phyloP scores from a whole-genome alignment of 1,140 invertebrate species.

The Leptestheria dahalacensis region DNA sequence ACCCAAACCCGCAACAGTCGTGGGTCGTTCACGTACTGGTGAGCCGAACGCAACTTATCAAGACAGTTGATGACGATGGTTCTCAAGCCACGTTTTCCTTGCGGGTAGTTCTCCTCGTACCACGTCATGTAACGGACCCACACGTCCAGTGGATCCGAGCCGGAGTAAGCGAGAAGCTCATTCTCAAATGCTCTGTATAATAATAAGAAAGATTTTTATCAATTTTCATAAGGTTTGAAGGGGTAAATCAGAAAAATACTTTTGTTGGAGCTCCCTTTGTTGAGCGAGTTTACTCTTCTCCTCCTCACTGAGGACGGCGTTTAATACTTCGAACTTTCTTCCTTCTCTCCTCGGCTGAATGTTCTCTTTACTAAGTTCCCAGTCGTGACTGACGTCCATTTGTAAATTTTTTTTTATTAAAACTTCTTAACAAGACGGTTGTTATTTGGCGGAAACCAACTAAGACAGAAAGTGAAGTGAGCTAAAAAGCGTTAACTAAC shows the following conservation, averaged over 20 bases:
- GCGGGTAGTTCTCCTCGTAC: background rate
- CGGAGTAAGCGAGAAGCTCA: background rate
- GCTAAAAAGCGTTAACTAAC: background rate
- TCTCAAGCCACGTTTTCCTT: background rate
- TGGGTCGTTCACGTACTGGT: background rate
- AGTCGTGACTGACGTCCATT: background rate
- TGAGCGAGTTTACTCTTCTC: background rate
- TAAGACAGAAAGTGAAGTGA: background rate
- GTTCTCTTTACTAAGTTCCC: background rate
- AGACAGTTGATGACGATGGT: background rate
- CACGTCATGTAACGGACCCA: background rate
- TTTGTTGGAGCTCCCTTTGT: background rate
- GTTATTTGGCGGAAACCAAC: no score
- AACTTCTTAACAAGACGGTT: background rate
- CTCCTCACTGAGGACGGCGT: background rate
- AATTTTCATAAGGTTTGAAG: background rate
- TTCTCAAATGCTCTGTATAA: background rate
- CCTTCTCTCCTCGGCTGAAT: background rate
- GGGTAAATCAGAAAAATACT: background rate
- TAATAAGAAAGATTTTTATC: background rate
- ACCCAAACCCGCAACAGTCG: background rate
- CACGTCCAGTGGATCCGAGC: background rate
- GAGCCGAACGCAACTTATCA: background rate
- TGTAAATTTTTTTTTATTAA: background rate
- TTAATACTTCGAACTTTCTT: background rate